Evolutionary conservation across 1,140 invertebrate genomes (phyloP).

Genomic region (Drosophila quadrilineata): DNA sequence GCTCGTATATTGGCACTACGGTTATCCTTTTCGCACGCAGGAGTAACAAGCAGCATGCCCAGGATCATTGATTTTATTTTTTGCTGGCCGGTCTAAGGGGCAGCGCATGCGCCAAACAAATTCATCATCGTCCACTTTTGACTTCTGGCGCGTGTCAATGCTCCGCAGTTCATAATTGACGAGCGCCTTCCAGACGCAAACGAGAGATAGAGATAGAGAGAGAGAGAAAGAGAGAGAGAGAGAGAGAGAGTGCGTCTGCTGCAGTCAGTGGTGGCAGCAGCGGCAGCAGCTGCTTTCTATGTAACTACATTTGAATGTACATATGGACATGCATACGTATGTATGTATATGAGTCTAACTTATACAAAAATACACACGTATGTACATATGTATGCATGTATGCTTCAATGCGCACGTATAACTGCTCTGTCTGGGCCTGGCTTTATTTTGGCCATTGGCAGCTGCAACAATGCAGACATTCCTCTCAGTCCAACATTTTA

Average conservation of each 20-base stretch:
- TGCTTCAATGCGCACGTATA: conserved; percentile 32
- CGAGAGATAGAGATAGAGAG: neutral
- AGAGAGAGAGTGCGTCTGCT: conserved; percentile 26
- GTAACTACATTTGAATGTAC: neutral
- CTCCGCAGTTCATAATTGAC: conserved; percentile 48
- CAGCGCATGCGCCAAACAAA: conserved; percentile 28
- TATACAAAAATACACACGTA: no score
- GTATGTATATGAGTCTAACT: neutral
- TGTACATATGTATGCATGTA: neutral
- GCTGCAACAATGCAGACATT: conserved; percentile 15
- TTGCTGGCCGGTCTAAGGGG: neutral
- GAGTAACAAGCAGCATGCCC: conserved; percentile 4
- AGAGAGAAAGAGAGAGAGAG: conserved; percentile 10
- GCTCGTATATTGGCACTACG: conserved; percentile 39
- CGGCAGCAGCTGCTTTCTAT: conserved; percentile 62
- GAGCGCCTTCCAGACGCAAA: conserved; percentile 47
- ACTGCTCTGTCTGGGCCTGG: conserved; percentile 27
- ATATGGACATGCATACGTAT: neutral
- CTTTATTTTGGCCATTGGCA: conserved; percentile 23
- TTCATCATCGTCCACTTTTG: conserved; percentile 25
- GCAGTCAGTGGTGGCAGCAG: no score
- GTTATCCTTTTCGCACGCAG: conserved; percentile 52
- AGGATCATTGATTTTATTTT: conserved; percentile 77
- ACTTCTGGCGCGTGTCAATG: conserved; percentile 69
- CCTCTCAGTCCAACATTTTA: neutral